Evolutionary conservation across 2,113 vertebrate genomes (phyloP).

Genomic region (Enhydra lutris): DNA sequence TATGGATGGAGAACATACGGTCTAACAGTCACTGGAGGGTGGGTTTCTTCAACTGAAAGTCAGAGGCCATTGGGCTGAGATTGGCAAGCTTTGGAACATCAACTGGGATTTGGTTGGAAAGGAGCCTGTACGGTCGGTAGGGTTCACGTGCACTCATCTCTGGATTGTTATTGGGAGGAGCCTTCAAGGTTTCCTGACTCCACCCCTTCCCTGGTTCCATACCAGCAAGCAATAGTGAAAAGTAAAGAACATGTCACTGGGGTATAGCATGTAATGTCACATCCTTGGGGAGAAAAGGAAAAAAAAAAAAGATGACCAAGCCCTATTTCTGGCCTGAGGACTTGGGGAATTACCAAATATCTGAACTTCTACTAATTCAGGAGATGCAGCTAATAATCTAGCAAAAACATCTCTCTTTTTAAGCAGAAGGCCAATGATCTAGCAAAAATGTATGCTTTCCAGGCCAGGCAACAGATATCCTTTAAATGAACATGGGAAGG

Average conservation of each 20-base stretch:
- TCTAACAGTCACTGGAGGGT: not conserved
- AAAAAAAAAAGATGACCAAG: not conserved
- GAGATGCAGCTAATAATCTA: not conserved
- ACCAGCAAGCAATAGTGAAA: not conserved
- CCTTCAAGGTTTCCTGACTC: too few relatives aligned
- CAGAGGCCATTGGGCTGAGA: not conserved
- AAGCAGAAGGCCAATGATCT: not conserved
- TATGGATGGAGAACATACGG: not conserved
- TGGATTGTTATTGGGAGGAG: not conserved
- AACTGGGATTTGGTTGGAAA: not conserved
- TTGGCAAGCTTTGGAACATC: not conserved
- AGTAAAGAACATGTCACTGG: not conserved
- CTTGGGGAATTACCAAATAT: not conserved
- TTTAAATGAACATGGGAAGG: not conserved
- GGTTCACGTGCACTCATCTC: accelerated
- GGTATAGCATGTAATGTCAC: not conserved
- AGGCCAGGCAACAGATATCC: not conserved
- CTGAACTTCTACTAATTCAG: not conserved
- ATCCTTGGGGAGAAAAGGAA: not conserved
- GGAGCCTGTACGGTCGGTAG: accelerated
- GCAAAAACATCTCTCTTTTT: not conserved
- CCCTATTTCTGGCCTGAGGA: not conserved
- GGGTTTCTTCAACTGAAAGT: not conserved
- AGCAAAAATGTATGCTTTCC: not conserved
- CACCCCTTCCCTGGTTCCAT: not conserved